Evolutionary conservation across 2,888 invertebrate genomes (phyloP).

Genomic region (Drosophila monieri): DNA sequence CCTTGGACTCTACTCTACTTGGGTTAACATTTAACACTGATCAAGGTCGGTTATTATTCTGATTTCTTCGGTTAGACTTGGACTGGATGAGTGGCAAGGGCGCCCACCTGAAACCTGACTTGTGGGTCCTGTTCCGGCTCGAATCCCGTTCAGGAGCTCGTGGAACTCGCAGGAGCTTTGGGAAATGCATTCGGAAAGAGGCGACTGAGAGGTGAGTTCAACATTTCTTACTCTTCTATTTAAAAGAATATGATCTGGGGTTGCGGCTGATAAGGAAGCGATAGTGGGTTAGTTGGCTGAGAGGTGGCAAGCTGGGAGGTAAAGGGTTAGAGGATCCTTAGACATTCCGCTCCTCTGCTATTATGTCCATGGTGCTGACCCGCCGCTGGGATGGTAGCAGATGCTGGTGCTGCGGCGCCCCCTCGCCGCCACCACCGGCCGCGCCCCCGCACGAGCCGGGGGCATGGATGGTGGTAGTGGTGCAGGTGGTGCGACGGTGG

Average conservation of each 20-base stretch:
- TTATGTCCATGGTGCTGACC: slow-evolving; percentile 74
- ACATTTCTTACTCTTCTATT: neutral
- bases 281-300: neutral
- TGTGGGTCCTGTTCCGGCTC: slow-evolving; percentile 3
- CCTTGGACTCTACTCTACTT: neutral
- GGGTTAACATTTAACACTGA: neutral
- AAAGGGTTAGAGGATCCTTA: slow-evolving; percentile 24
- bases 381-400: slow-evolving; percentile 57
- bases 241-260: too few species aligned
- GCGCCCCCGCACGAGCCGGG: neutral
- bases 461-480: slow-evolving; percentile 30
- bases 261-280: neutral
- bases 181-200: neutral
- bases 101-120: slow-evolving; percentile 18
- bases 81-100: neutral
- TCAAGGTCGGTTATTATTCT: neutral
- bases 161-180: neutral
- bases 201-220: neutral
- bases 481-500: slow-evolving; percentile 56
- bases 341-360: slow-evolving; percentile 68
- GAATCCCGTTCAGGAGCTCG: neutral
- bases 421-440: slow-evolving; percentile 12
- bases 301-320: neutral
- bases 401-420: slow-evolving; percentile 43
- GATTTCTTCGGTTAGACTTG: neutral